Base-by-base conservation (phyloP, 37 sponge, comb jelly and placozoan species). In the Halisarca cf. caerulea region DNA sequence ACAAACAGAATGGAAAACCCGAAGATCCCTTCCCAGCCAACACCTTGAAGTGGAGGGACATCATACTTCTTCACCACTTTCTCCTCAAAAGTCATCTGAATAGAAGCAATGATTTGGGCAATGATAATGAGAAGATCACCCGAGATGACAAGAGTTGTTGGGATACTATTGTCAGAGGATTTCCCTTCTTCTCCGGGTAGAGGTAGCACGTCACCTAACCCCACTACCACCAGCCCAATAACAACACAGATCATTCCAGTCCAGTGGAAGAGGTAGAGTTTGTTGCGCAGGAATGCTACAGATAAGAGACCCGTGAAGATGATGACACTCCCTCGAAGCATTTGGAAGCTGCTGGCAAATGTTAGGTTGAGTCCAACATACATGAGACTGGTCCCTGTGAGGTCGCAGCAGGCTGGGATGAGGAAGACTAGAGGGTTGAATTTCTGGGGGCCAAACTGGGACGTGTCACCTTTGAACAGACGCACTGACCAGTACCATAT, bases 1-100 rank as follows among this genome's bases (percentile, higher is more conserved):
- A 95, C n/a, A 7, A 66, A 11, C 11, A 95, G 66, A 6, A 90
- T 42, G 66, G 78, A 73, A 57, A 99, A 92, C 2, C 99, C 99
- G 41, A 94, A 99, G 32, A 94, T 86, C 0, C 99, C 99, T 68
- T 99, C 99, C 93, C 95, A 99, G 18, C 99, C 99, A 0, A 99
- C 95, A 2, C 89, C 99, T 62, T 95, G 94, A 8, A 94, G 86
- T 2, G 95, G 86, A 61, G 91, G 92, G 23, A 94, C 94, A 28
- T 99, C 59, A 73, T 99, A 96, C 78, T 89, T 89, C 69, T 88
- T 95, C 66, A 99, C 86, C 24, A 95, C 91, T 58, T 90, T 92
- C 85, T 99, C 95, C 64, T 99, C 99, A 3, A 87, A 68, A 0
- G 91, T 91, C 91, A 95, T 88, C 62, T 98, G 94, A 53, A 95